Base-by-base conservation (phyloP, 2,888 invertebrate genomes). In the Lamellibrachia columna region DNA sequence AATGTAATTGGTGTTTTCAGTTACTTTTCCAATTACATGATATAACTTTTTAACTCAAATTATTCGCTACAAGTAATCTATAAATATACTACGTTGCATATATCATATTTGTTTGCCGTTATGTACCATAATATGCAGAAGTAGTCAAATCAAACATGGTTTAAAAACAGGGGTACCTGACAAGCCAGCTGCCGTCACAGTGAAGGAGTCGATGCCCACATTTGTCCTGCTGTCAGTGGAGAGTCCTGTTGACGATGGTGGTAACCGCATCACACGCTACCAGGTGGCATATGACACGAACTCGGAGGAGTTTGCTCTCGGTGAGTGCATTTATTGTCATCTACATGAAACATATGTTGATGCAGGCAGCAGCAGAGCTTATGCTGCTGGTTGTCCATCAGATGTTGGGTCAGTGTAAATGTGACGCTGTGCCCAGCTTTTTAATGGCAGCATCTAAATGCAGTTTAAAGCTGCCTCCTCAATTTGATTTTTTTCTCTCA, bases 201-300 rank as follows among this genome's bases (percentile, higher is more conserved):
- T 92, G 7, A 91, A 91, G n/a, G 90, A 92, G 7, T 91, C 93
- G 7, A 75, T 15, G 22, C 93, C 94, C 40, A 94, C 94, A 52
- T 92, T 91, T 11, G 93, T 94, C 11, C 75, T 92, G 28, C 91
- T 94, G 15, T 75, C 91, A 7, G 93, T 94, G 28, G 90, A 28
- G 22, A 93, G 94, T 0, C 94, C 94, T 0, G 91, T 53, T 11
- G 93, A 93, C 60, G 92, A 94, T 90, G 94, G 94, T 22, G 94
- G 94, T 1, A 90, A 93, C n/a, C 91, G 93, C 28, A 90, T 94
- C 55, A 53, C 92, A 53, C 93, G 93, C 22, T 94, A 94, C 93
- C 91, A 93, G 11, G 93, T 94, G 22, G 93, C 93, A 60, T 94
- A 93, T 53, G 92, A 94, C 58, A 92, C 90, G 53, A 92, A 91